Conservation (phyloP, 2,888 invertebrate species). For the Ypsolopha scabrella region DNA sequence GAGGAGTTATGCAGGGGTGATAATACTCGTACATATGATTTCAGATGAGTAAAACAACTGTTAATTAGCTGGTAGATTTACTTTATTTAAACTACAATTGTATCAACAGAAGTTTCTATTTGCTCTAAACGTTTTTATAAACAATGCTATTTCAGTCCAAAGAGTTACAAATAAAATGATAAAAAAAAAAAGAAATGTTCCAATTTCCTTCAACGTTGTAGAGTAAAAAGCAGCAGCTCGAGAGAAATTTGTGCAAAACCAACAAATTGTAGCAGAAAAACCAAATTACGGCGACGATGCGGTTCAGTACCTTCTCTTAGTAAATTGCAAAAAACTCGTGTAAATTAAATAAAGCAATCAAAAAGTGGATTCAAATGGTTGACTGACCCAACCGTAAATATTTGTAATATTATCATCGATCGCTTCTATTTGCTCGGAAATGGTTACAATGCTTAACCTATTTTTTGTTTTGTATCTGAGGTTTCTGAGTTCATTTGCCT, state of each 20-base stretch:
- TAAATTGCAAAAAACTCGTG: slow-evolving; percentile 26
- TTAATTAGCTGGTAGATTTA: no score
- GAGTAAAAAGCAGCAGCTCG: slow-evolving; percentile 16
- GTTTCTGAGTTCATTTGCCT: slow-evolving; percentile 48
- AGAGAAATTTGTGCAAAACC: neutral
- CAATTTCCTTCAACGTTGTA: neutral
- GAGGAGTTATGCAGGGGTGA: no score
- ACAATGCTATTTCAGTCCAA: no score
- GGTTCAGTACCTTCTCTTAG: slow-evolving; percentile 23
- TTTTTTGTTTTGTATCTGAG: slow-evolving; percentile 41
- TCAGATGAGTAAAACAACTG: no score
- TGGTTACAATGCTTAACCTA: slow-evolving; percentile 9
- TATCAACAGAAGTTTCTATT: no score
- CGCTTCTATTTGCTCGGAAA: slow-evolving; percentile 9
- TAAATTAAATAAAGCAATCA: slow-evolving; percentile 62
- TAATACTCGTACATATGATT: no score
- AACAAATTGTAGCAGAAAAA: slow-evolving; percentile 24
- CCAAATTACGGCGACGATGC: slow-evolving; percentile 26
- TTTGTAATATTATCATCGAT: slow-evolving; percentile 30
- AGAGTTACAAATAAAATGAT: no score
- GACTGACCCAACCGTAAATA: slow-evolving; percentile 27
- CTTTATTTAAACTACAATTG: no score
- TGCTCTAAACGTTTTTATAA: no score
- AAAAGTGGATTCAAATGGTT: slow-evolving; percentile 38
- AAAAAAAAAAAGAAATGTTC: no score